These are phyloP conservation scores for Elephas maximus DNA, from an alignment of 2,113 vertebrate genomes.

Conservation along the genomic window DNA sequence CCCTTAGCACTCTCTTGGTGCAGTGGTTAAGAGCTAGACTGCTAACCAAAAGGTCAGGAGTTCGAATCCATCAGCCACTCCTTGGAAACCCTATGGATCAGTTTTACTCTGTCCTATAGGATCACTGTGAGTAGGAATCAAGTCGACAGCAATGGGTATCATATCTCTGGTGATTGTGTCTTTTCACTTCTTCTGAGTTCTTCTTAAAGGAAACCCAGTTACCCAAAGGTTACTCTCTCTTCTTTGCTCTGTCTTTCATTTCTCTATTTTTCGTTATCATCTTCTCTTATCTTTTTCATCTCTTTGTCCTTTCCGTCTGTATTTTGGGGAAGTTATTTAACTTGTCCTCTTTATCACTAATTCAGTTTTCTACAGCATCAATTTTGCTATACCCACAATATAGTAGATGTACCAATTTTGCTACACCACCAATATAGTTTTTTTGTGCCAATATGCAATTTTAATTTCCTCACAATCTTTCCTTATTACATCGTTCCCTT, in stretches of 20 bases:
- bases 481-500: neutral
- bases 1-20: neutral
- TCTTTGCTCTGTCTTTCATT: neutral
- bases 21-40: no score
- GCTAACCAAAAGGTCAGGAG: no score
- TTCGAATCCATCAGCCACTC: no score
- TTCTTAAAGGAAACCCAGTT: neutral
- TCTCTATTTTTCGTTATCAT: neutral
- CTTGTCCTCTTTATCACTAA: neutral
- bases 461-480: constrained; percentile 33
- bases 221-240: neutral
- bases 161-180: neutral
- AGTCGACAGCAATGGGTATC: neutral
- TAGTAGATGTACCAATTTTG: neutral
- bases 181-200: neutral
- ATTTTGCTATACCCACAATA: neutral
- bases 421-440: no score
- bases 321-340: neutral
- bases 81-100: neutral
- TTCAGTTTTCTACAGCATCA: neutral
- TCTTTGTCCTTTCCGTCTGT: neutral
- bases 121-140: neutral
- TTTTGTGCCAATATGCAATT: neutral
- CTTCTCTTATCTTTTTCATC: neutral
- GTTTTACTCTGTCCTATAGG: neutral